Percentiles rank a stretch among this genome's conserved stretches.
Conservation (phyloP, 1,140 invertebrate species). For the Campodea augens region DNA sequence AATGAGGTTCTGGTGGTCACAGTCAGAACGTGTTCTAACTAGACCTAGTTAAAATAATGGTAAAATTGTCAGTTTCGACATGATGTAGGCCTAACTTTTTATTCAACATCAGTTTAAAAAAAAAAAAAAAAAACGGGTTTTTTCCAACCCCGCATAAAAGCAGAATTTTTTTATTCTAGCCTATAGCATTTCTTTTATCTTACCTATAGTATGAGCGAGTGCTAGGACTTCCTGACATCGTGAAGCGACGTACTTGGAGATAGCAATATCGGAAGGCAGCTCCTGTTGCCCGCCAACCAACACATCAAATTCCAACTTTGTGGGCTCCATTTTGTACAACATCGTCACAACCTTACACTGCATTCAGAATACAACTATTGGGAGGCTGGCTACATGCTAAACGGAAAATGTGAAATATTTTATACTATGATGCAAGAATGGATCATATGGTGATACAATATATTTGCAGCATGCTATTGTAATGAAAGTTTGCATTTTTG, state of each 20-base stretch:
- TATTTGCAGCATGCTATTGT: too few relatives aligned
- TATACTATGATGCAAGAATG: too few relatives aligned
- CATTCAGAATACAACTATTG: too few relatives aligned
- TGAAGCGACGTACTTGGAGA: conserved; percentile 35
- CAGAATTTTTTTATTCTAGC: conserved; percentile 9
- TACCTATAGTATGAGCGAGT: conserved; percentile 37
- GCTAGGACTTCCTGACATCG: conserved; percentile 42
- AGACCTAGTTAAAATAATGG: background rate
- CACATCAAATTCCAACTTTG: conserved; percentile 28
- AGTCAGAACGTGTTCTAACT: too few relatives aligned
- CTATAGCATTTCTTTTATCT: conserved; percentile 8
- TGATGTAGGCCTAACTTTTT: conserved; percentile 6
- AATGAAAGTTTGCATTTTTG: too few relatives aligned
- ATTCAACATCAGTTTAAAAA: conserved; percentile 7
- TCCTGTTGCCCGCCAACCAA: conserved; percentile 29
- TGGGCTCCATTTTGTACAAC: background rate
- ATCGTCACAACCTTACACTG: too few relatives aligned
- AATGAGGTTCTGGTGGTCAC: too few relatives aligned
- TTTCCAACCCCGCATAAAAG: conserved; percentile 7
- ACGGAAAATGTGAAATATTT: too few relatives aligned
- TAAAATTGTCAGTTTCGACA: background rate
- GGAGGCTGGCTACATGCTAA: too few relatives aligned
- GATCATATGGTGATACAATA: too few relatives aligned
- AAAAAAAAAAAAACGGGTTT: background rate
- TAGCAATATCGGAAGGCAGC: conserved; percentile 29